Conservation (phyloP, 2,113 vertebrate species). For the Neopipo cinnamomea region DNA sequence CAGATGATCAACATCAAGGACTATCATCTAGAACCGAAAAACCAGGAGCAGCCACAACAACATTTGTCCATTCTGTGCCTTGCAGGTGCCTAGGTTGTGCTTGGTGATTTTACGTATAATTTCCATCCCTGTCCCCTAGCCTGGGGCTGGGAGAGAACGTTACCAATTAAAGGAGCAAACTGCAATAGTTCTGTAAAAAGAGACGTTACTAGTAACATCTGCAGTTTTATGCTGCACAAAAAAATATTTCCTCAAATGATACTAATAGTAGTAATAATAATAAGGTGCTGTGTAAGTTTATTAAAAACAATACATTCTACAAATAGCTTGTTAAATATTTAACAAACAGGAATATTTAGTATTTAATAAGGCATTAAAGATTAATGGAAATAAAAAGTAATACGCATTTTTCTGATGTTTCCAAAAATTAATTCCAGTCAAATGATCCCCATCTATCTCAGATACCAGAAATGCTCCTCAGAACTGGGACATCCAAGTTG, state of each 20-base stretch:
- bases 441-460: background rate
- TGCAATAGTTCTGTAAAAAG: background rate
- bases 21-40: background rate
- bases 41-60: background rate
- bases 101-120: background rate
- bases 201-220: background rate
- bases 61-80: background rate
- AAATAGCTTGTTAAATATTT: slow-evolving; percentile 58
- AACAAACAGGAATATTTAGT: slow-evolving; percentile 57
- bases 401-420: background rate
- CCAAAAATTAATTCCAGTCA: background rate
- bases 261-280: background rate
- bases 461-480: background rate
- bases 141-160: background rate
- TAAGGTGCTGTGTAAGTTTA: background rate
- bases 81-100: background rate
- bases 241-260: slow-evolving; percentile 14
- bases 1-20: background rate
- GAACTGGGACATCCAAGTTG: background rate
- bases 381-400: slow-evolving; percentile 43
- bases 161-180: slow-evolving; percentile 5
- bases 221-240: background rate
- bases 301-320: slow-evolving; percentile 48
- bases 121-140: background rate
- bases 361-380: slow-evolving; percentile 46